Conservation (phyloP, 1,140 invertebrate species). For the Vollenhovia emeryi region DNA sequence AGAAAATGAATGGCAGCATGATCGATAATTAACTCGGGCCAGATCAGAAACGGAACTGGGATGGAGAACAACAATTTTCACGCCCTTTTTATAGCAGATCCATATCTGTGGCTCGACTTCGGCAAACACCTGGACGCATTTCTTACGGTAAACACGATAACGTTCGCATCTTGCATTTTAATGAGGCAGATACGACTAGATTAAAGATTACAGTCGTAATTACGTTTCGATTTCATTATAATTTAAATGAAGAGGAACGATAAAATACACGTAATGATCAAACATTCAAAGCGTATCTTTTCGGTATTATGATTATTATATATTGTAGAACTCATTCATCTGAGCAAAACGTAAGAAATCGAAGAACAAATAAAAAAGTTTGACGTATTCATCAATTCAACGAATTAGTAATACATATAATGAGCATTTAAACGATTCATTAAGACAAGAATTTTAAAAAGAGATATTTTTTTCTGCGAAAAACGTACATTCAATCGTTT, state of each 20-base stretch:
- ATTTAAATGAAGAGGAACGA: constrained; percentile 10
- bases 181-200: not conserved
- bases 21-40: not conserved
- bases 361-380: not conserved
- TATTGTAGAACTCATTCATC: not conserved
- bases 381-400: not conserved
- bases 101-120: not conserved
- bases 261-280: not conserved
- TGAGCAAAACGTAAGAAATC: not conserved
- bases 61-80: not conserved
- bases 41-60: not conserved
- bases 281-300: not conserved
- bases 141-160: not conserved
- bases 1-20: not conserved
- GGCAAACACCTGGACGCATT: not conserved
- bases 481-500: too few species aligned
- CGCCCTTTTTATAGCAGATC: constrained; percentile 24
- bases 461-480: too few species aligned
- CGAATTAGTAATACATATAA: not conserved
- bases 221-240: not conserved
- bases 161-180: not conserved
- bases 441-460: not conserved
- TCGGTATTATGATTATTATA: too few species aligned
- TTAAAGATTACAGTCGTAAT: not conserved
- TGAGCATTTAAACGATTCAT: not conserved